Conservation (phyloP, 2,113 vertebrate genomes). For the Engystomops pustulosus region DNA sequence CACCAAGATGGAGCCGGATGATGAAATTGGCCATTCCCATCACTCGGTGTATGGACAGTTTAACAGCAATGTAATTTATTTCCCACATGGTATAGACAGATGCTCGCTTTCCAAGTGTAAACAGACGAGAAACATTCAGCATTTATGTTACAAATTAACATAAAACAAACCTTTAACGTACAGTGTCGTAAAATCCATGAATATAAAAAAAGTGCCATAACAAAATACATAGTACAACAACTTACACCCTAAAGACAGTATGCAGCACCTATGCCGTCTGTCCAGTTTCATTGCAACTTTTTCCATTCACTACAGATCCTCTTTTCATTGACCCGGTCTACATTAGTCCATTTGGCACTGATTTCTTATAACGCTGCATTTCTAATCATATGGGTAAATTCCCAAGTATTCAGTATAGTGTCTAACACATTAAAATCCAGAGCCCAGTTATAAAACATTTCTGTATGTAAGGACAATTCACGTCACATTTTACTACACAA, state of each 20-base stretch:
- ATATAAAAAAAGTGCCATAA: background rate
- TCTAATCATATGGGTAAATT: constrained; percentile 8
- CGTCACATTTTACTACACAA: constrained; percentile 40
- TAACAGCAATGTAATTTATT: constrained; percentile 10
- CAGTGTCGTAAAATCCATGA: background rate
- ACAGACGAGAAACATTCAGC: background rate
- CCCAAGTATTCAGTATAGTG: background rate
- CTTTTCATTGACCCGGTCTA: constrained; percentile 20
- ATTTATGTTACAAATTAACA: constrained; percentile 28
- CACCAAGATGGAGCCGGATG: background rate
- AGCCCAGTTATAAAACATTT: constrained; percentile 14
- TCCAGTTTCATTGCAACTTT: background rate
- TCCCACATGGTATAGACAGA: background rate
- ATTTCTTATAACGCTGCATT: background rate
- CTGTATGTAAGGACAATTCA: constrained; percentile 15
- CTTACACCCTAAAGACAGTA: background rate
- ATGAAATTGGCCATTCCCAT: background rate
- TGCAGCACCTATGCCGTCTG: background rate
- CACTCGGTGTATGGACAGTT: background rate
- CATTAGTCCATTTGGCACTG: background rate
- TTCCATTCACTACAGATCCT: background rate
- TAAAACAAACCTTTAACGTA: background rate
- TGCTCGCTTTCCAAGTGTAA: background rate
- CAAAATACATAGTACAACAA: background rate
- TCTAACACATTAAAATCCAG: constrained; percentile 6